Conservation (phyloP, 2,113 vertebrate species). For the Phyllostomus discolor region DNA sequence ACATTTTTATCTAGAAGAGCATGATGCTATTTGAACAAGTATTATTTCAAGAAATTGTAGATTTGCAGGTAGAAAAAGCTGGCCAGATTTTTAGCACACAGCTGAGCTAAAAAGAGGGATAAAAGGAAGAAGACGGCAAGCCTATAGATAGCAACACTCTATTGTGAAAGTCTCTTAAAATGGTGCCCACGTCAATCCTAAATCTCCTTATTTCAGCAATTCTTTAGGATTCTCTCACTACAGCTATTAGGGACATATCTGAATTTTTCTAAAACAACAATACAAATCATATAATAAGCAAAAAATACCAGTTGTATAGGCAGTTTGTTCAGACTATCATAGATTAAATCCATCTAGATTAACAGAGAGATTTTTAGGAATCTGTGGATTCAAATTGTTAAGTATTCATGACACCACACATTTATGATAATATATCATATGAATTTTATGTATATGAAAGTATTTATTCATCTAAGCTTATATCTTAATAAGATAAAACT, state of each 20-base stretch:
- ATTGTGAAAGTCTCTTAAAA: neutral
- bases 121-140: neutral
- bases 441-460: neutral
- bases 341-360: neutral
- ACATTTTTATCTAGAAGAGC: conserved; percentile 63
- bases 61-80: conserved; percentile 62
- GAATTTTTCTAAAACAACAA: neutral
- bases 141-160: neutral
- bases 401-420: neutral
- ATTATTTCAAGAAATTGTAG: conserved; percentile 66
- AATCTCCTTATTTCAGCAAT: neutral
- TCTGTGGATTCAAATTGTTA: neutral
- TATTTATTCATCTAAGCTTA: neutral
- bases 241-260: neutral
- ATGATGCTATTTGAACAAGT: conserved; percentile 73
- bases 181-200: neutral
- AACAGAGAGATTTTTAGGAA: neutral
- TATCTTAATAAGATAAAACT: neutral
- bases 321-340: neutral
- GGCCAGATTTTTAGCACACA: neutral
- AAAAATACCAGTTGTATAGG: neutral
- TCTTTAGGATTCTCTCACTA: neutral
- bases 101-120: neutral
- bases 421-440: neutral
- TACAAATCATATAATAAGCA: neutral